Conservation (phyloP, 2,113 vertebrate genomes). For the Actinemys pallida region DNA sequence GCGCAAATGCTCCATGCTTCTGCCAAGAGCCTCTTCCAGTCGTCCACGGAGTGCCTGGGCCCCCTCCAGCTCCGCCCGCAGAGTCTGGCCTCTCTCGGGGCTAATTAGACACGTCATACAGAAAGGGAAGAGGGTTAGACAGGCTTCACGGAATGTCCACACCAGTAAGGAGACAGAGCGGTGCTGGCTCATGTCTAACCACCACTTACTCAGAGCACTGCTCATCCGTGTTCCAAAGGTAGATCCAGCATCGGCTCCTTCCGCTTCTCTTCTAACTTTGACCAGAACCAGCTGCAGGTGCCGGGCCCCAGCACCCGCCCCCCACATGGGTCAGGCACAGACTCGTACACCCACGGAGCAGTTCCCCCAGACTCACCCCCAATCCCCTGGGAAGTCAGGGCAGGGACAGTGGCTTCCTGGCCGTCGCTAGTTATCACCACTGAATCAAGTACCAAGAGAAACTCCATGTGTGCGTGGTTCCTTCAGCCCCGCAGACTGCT, state of each 20-base stretch:
- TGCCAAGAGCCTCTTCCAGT: constrained; percentile 91
- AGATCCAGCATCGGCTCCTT: neutral
- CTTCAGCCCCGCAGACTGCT: constrained; percentile 54
- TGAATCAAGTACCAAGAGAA: constrained; percentile 7
- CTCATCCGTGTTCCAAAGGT: neutral
- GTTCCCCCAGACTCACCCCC: neutral
- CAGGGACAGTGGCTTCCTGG: neutral
- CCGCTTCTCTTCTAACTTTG: constrained; percentile 8
- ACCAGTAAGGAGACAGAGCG: fast-evolving
- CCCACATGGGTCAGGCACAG: neutral
- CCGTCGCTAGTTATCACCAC: constrained; percentile 35
- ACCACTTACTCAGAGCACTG: neutral
- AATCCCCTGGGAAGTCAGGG: neutral
- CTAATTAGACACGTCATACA: constrained; percentile 65
- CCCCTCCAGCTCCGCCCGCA: constrained; percentile 90
- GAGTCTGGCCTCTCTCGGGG: constrained; percentile 80
- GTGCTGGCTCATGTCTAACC: neutral
- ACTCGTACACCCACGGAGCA: neutral
- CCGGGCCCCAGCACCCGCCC: neutral
- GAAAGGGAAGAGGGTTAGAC: constrained; percentile 73
- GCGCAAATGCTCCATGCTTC: constrained; percentile 81
- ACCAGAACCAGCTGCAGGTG: neutral
- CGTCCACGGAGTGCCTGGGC: constrained; percentile 88
- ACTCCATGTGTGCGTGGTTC: constrained; percentile 27
- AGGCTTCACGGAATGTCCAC: neutral